Percentiles rank a stretch among this genome's conserved stretches.
Evolutionary conservation across 2,888 invertebrate genomes (phyloP).

Genomic region (Drosophila meridiana): DNA sequence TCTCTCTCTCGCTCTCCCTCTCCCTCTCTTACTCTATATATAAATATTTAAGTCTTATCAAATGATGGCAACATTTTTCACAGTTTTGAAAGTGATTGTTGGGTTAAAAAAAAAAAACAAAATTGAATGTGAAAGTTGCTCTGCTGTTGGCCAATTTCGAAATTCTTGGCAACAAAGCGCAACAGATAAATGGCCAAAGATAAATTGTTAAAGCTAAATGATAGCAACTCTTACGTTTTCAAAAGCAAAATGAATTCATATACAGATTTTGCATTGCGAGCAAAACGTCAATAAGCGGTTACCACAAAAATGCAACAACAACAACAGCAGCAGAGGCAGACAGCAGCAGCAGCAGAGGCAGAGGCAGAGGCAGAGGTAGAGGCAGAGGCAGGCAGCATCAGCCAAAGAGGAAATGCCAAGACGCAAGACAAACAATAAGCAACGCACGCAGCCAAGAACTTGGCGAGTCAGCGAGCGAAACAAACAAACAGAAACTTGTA

Average conservation of each 20-base stretch:
- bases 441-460: conserved; percentile 51
- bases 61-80: conserved; percentile 35
- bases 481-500: conserved; percentile 73
- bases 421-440: conserved; percentile 58
- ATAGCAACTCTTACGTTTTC: conserved; percentile 10
- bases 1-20: not conserved
- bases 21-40: not conserved
- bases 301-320: conserved; percentile 48
- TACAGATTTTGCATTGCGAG: conserved; percentile 38
- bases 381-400: not conserved
- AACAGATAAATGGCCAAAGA: conserved; percentile 9
- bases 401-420: conserved; percentile 66
- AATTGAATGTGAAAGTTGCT: conserved; percentile 74
- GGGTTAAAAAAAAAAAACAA: conserved; percentile 29
- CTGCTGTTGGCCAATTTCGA: conserved; percentile 20
- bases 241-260: conserved; percentile 9
- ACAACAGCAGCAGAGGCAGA: not conserved
- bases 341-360: conserved; percentile 9
- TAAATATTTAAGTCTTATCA: conserved; percentile 42
- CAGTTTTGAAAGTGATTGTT: conserved; percentile 71
- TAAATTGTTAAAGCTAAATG: conserved; percentile 4
- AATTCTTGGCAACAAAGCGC: conserved; percentile 25
- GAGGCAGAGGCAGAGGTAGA: not conserved
- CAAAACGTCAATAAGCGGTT: conserved; percentile 39
- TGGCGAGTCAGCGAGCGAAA: conserved; percentile 58